These are phyloP conservation scores for Homarus americanus DNA, from an alignment of 1,140 invertebrate species.

Conservation along the genomic window DNA sequence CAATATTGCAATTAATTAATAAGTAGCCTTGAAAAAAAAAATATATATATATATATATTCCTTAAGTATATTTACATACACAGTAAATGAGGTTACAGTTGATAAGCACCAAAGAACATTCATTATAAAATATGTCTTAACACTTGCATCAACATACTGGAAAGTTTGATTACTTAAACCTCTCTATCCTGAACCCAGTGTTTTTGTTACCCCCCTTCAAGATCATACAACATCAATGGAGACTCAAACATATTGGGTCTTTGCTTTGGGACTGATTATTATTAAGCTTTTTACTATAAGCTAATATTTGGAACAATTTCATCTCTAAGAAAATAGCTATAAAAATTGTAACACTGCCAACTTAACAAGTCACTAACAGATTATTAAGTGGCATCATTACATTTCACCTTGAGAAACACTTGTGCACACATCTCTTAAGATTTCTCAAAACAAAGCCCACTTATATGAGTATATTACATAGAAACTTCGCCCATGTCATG, in stretches of 20 bases:
- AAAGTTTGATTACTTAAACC: conserved; percentile 18
- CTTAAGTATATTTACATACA: not conserved
- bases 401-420: conserved; percentile 14
- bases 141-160: conserved; percentile 3
- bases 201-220: conserved; percentile 38
- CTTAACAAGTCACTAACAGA: not conserved
- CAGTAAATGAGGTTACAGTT: not conserved
- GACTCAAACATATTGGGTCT: conserved; percentile 54
- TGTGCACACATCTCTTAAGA: conserved; percentile 27
- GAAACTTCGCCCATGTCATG: conserved; percentile 12
- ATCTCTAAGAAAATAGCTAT: conserved; percentile 13
- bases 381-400: conserved; percentile 31
- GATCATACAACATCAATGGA: conserved; percentile 53
- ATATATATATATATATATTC: not conserved
- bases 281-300: not conserved
- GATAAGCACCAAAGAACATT: conserved; percentile 15
- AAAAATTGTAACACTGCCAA: conserved; percentile 20
- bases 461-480: conserved; percentile 11
- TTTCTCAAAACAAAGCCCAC: conserved; percentile 59
- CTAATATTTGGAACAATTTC: conserved; percentile 44
- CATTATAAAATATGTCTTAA: not conserved
- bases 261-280: conserved; percentile 51
- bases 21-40: not conserved
- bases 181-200: conserved; percentile 12
- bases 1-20: not conserved